phyloP scores from a whole-genome alignment of 2,113 vertebrate genomes.

The Ceyx margarethae region DNA sequence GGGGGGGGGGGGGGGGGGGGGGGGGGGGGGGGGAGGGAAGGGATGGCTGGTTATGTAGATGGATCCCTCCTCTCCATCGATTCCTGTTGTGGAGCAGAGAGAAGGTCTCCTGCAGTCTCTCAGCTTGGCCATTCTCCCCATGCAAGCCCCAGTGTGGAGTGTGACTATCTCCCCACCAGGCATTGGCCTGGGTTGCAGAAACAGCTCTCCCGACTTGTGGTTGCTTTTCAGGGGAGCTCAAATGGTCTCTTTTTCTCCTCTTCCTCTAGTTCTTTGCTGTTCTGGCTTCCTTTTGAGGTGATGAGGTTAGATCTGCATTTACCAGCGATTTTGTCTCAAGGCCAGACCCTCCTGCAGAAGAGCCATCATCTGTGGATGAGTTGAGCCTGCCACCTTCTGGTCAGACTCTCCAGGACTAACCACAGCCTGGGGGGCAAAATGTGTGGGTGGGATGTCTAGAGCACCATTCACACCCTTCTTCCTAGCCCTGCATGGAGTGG shows the following conservation, averaged over 20 bases:
- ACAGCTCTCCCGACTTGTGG: neutral
- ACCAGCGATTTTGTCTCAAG: neutral
- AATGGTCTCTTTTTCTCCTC: fast-evolving
- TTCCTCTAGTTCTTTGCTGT: neutral
- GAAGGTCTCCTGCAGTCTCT: neutral
- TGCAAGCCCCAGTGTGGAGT: fast-evolving
- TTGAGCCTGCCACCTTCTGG: slow-evolving; percentile 65
- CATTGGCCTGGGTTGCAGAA: neutral
- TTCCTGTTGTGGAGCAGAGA: neutral
- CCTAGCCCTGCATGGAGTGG: neutral
- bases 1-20: no score
- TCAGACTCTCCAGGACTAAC: neutral
- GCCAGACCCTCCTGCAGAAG: neutral
- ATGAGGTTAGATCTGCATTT: neutral
- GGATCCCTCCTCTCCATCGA: neutral
- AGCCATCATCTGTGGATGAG: neutral
- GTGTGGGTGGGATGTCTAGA: neutral
- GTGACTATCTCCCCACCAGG: fast-evolving
- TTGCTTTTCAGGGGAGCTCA: neutral
- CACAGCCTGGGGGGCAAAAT: neutral
- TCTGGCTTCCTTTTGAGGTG: neutral
- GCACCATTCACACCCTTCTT: neutral
- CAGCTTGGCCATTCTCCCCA: neutral
- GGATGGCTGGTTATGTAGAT: neutral
- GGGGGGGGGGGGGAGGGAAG: neutral